Percentiles rank a stretch among this genome's conserved stretches.
Conservation (phyloP, 2,888 invertebrate genomes). For the Lasioglossum marginatum region DNA sequence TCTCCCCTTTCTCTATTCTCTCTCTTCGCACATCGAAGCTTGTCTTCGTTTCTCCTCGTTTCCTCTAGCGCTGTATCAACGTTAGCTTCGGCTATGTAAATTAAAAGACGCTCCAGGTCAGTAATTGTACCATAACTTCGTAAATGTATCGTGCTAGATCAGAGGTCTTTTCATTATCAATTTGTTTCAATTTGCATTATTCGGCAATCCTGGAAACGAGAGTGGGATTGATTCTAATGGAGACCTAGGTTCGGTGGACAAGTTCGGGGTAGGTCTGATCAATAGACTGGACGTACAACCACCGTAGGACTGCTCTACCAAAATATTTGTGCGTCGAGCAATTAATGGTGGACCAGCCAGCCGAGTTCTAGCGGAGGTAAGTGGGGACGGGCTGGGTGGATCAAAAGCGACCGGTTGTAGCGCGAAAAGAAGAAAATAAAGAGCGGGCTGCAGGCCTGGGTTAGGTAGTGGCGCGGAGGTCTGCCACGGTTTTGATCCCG, state of each 20-base stretch:
- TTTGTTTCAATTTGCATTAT: too few species aligned
- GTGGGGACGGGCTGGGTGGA: background rate
- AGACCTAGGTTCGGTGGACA: too few species aligned
- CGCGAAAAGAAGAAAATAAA: slow-evolving; percentile 16
- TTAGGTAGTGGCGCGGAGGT: slow-evolving; percentile 17
- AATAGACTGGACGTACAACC: too few species aligned
- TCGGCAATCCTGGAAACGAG: too few species aligned
- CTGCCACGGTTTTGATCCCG: slow-evolving; percentile 67
- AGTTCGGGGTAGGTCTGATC: too few species aligned
- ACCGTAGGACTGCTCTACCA: background rate
- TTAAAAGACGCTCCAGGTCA: background rate
- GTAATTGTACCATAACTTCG: background rate
- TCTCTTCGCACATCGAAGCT: background rate
- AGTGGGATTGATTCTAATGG: too few species aligned
- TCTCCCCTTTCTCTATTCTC: background rate
- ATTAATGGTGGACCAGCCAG: background rate
- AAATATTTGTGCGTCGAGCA: background rate
- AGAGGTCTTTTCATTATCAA: too few species aligned
- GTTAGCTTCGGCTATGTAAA: background rate
- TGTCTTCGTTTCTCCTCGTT: background rate
- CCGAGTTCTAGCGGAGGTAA: background rate
- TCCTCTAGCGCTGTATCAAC: background rate
- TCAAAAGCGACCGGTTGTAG: slow-evolving; percentile 20
- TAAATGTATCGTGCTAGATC: background rate
- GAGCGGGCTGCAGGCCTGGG: background rate